Evolutionary conservation across 2,888 invertebrate species (phyloP).

Genomic region (Ochropleura leucogaster): DNA sequence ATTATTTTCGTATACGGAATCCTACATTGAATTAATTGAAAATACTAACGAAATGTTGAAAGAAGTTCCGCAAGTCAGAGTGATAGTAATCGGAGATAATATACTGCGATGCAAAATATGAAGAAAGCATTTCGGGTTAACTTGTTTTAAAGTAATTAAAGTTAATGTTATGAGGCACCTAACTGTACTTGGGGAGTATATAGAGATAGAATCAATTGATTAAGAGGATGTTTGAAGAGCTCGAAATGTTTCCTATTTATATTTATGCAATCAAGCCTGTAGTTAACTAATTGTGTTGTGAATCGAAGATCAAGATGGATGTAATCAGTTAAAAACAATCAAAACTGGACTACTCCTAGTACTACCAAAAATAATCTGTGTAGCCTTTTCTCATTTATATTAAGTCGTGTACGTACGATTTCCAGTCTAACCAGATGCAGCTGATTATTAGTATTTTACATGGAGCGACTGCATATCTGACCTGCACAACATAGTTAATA

Average conservation of each 20-base stretch:
- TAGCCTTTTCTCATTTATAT: too few relatives aligned
- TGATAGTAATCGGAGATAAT: slow-evolving; percentile 68
- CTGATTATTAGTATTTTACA: too few relatives aligned
- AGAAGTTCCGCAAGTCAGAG: slow-evolving; percentile 40
- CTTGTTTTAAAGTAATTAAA: slow-evolving; percentile 63
- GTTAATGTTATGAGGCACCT: slow-evolving; percentile 59
- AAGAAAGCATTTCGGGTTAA: slow-evolving; percentile 60
- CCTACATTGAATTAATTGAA: slow-evolving; percentile 2
- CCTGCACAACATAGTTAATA: too few relatives aligned
- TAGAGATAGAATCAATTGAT: background rate
- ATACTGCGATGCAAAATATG: slow-evolving; percentile 67
- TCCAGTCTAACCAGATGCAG: too few relatives aligned
- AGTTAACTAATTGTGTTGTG: too few relatives aligned
- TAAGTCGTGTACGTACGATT: too few relatives aligned
- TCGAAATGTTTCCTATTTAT: background rate
- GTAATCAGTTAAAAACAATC: background rate
- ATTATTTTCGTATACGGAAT: slow-evolving; percentile 39
- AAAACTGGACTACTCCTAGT: background rate
- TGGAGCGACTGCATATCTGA: too few relatives aligned
- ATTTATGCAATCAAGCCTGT: background rate
- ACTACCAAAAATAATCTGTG: too few relatives aligned
- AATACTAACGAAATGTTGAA: slow-evolving; percentile 24
- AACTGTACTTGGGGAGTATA: slow-evolving; percentile 42
- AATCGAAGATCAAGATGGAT: background rate
- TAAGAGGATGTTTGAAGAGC: background rate